Evolutionary conservation across 2,113 vertebrate genomes (phyloP), one percentile per base, ranked within the genome.

Genomic region (Melanotaenia duboulayi): DNA sequence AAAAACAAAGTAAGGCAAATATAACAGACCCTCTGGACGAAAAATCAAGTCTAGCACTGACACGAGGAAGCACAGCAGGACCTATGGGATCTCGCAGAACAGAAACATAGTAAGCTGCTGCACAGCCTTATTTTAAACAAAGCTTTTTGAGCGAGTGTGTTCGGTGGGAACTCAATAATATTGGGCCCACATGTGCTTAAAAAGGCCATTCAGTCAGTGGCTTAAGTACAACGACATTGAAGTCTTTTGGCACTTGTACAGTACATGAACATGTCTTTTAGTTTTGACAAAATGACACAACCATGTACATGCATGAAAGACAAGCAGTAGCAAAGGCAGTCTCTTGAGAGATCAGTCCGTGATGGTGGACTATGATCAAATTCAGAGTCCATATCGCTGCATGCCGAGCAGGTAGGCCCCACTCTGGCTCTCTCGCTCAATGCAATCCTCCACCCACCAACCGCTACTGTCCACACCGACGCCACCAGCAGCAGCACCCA

Each of bases 261-360:
- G 91, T 90, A 92, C 88, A 92, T 92, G 91, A 93, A 90, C 88
- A 92, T 91, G 93, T 93, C 91, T 80, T 92, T 92, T 74, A 88
- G 84, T 87, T 84, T 81, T 35, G 39, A 92, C 87, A 91, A 90
- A 90, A 91, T 91, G 90, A 92, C 86, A 92, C 87, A 87, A 93
- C 90, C 87, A 90, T 91, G 92, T 92, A 93, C 94, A 94, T 93
- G 94, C 93, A 94, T 89, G 92, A 91, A 88, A 89, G 92, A 92
- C 89, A 74, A 91, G 93, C 92, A 90, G 91, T 84, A 88, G 91
- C 91, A 84, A 92, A 90, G 90, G 90, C 91, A 92, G 89, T 93
- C 90, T 91, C 86, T 92, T 84, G 86, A 84, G 67, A 82, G 85
- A 86, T 78, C 74, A 90, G 89, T 94, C 91, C 92, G 57, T 78